Base-by-base conservation (phyloP, 2,113 vertebrate species). In the Cercocebus atys region DNA sequence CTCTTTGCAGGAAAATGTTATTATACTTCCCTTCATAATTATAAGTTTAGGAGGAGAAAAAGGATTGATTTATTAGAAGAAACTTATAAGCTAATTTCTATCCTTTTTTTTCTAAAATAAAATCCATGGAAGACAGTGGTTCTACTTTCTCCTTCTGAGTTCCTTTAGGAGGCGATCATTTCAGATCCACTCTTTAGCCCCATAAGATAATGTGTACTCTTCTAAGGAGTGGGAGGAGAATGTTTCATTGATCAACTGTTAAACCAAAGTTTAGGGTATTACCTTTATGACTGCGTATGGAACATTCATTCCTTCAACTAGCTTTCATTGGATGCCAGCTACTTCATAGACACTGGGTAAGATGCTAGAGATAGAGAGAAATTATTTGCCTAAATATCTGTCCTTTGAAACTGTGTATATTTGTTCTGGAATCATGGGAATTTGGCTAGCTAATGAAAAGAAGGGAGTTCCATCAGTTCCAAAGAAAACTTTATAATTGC, bases 1-100 rank as follows among this genome's bases (percentile, higher is more conserved):
- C 90, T 96, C 86, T 95, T 96, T 88, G 87, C 75, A 97, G n/a
- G 59, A 82, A 94, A 97, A 94, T 97, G 94, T 92, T 97, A 88
- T 93, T 97, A 79, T 93, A 90, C 50, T 95, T 96, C 70, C 88
- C 75, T 96, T 98, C 55, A 91, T 95, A 93, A 97, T 96, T 92
- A 90, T 82, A 97, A 94, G 88, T 97, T 98, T 94, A 95, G 92
- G 87, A 84, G 80, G 43, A 85, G 81, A 85, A 93, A 85, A 96
- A 79, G 61, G 55, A 89, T 82, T 88, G 70, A 95, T 87, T 82
- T 94, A 93, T 61, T 96, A 73, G 88, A 96, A 91, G 82, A 90
- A 94, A 98, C 82, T 95, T 95, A 92, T 13, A 84, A 95, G 75
- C 61, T 85, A 96, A 97, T 94, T 95, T 97, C 66, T 73, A 81